phyloP scores from a whole-genome alignment of 2,113 vertebrate species.

The Tretioscincus oriximinensis region DNA sequence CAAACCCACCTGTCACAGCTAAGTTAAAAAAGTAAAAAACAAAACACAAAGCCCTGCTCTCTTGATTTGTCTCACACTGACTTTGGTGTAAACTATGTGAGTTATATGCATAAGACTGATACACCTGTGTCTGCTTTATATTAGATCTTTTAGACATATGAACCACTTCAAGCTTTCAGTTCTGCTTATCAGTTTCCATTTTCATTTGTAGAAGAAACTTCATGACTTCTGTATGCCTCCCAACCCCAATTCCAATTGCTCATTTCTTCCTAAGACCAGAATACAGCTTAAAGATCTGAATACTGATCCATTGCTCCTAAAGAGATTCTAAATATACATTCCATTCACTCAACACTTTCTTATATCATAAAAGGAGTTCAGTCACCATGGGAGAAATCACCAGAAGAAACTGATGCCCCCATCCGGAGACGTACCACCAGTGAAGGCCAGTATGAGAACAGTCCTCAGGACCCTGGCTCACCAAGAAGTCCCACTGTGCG shows the following conservation, averaged over 20 bases:
- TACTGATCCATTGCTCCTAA: neutral
- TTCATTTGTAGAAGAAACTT: neutral
- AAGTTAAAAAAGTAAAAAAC: neutral
- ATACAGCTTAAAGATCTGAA: conserved; percentile 8
- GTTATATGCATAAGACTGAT: no score
- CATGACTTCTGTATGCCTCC: neutral
- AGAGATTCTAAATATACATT: neutral
- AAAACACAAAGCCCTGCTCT: neutral
- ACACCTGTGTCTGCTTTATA: neutral
- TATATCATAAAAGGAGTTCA: conserved; percentile 78
- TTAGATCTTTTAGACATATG: neutral
- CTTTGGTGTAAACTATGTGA: neutral
- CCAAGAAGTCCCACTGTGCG: conserved; percentile 80
- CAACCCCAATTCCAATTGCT: neutral
- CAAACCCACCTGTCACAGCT: neutral
- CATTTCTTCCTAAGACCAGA: conserved; percentile 4
- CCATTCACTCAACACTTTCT: neutral
- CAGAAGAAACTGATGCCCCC: conserved; percentile 69
- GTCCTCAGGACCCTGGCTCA: conserved; percentile 66
- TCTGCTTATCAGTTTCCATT: neutral
- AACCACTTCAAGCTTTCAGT: neutral
- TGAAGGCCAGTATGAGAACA: conserved; percentile 83
- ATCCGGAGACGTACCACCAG: conserved; percentile 77
- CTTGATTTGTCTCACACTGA: neutral
- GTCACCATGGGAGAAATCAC: conserved; percentile 72